Evolutionary conservation across 2,797 vertebrate genomes (phyloP).

Genomic region (Chromis chromis): DNA sequence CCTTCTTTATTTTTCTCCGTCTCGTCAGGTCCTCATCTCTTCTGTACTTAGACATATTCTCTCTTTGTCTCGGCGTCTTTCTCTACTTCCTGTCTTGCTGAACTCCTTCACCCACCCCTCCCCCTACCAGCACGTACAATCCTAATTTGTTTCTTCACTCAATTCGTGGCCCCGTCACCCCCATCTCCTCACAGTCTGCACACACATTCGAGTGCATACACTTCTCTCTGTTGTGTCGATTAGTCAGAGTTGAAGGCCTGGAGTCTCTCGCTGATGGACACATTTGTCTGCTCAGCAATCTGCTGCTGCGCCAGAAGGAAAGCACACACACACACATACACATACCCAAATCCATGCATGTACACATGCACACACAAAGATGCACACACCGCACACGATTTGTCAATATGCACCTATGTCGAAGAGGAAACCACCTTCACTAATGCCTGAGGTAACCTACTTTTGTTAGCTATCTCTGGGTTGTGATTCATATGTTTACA

Average conservation of each 20-base stretch:
- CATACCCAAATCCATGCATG: constrained; percentile 11
- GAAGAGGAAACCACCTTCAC: constrained; percentile 47
- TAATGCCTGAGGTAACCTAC: constrained; percentile 65
- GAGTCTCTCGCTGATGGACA: constrained; percentile 75
- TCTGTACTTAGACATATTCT: constrained; percentile 35
- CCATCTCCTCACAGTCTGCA: neutral
- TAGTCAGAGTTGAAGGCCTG: constrained; percentile 72
- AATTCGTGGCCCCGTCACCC: constrained; percentile 24
- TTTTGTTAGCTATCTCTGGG: constrained; percentile 55
- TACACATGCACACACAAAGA: constrained; percentile 12
- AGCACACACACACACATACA: constrained; percentile 32
- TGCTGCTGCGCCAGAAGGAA: constrained; percentile 61
- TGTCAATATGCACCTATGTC: constrained; percentile 54
- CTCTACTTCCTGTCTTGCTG: constrained; percentile 40
- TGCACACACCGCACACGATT: constrained; percentile 16
- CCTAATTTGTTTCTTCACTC: constrained; percentile 62
- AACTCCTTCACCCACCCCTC: constrained; percentile 45
- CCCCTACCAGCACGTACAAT: constrained; percentile 28
- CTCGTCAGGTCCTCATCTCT: constrained; percentile 22
- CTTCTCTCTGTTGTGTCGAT: constrained; percentile 62
- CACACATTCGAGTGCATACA: constrained; percentile 23
- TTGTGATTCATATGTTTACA: constrained; percentile 42
- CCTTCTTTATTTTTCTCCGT: constrained; percentile 33
- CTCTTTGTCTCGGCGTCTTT: constrained; percentile 32
- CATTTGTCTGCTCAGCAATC: constrained; percentile 81